These are phyloP conservation scores for Seira ritae DNA, from an alignment of 2,888 invertebrate genomes.

Conservation along the genomic window DNA sequence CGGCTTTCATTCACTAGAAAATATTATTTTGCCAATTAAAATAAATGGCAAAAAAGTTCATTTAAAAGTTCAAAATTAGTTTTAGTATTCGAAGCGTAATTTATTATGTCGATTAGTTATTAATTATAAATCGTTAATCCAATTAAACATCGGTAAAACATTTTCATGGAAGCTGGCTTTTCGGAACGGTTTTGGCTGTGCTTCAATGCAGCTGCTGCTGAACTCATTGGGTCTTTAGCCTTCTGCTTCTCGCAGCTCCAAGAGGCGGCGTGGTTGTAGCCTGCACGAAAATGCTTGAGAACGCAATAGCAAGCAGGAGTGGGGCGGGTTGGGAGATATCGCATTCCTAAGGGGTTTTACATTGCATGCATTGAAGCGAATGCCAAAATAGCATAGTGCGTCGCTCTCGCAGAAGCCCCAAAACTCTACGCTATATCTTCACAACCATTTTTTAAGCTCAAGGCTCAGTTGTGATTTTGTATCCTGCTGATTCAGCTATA, in stretches of 20 bases:
- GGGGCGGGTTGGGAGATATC: slow-evolving; percentile 1
- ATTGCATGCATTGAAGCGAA: neutral
- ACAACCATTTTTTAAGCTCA: slow-evolving; percentile 28
- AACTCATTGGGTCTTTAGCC: slow-evolving; percentile 10
- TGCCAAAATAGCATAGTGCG: neutral
- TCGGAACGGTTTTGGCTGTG: slow-evolving; percentile 30
- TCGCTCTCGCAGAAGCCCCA: slow-evolving; percentile 31
- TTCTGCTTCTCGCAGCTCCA: slow-evolving; percentile 23
- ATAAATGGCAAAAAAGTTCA: no score
- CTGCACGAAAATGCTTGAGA: slow-evolving; percentile 24
- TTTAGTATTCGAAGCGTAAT: no score
- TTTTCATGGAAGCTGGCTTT: slow-evolving; percentile 8
- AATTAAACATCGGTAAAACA: neutral
- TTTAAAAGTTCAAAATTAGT: no score
- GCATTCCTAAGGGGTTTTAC: slow-evolving; percentile 11
- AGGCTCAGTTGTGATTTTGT: slow-evolving; percentile 17
- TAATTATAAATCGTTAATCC: no score
- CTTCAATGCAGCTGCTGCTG: neutral
- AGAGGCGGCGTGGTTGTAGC: slow-evolving; percentile 47
- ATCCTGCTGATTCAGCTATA: slow-evolving; percentile 37
- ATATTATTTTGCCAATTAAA: no score
- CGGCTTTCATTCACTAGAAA: no score
- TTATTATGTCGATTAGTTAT: no score
- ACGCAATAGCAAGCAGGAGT: slow-evolving; percentile 19
- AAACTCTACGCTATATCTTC: neutral